Percentiles rank a stretch among this genome's conserved stretches.
Conservation (phyloP, 1,140 invertebrate species). For the Drosophila suzukii region DNA sequence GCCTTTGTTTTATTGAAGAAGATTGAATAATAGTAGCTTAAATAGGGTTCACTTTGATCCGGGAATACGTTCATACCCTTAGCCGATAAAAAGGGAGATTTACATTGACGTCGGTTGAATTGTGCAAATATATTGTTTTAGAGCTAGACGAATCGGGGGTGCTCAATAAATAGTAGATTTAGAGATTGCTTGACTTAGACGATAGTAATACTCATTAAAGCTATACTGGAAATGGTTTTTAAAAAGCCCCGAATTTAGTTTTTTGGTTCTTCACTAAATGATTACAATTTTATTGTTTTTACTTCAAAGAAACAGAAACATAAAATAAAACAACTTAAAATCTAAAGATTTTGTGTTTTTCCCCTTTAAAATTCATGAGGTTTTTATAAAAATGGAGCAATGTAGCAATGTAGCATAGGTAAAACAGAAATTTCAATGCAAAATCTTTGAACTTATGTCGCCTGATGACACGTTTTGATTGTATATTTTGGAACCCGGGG, state of each 20-base stretch:
- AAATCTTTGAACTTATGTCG: too few species aligned
- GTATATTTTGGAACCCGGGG: background rate
- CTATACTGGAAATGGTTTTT: background rate
- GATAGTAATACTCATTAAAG: conserved; percentile 44
- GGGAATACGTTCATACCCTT: conserved; percentile 3
- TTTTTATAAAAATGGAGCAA: too few species aligned
- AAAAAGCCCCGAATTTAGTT: background rate
- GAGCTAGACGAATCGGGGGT: conserved; percentile 17
- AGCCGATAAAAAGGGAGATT: conserved; percentile 15
- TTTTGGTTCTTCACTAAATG: background rate
- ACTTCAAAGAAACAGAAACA: too few species aligned
- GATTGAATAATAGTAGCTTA: conserved; percentile 49
- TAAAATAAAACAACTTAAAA: too few species aligned
- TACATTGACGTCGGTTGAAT: conserved; percentile 1
- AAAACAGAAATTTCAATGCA: too few species aligned
- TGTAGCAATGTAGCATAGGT: too few species aligned
- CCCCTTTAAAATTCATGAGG: too few species aligned
- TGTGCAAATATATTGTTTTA: conserved; percentile 16
- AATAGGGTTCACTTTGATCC: conserved; percentile 33
- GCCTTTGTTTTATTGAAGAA: conserved; percentile 52
- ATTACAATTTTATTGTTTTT: background rate
- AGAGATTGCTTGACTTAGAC: conserved; percentile 15
- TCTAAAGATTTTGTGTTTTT: too few species aligned
- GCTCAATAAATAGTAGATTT: conserved; percentile 7
- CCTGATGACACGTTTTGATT: background rate